Conservation (phyloP, 1,140 invertebrate genomes). For the Dendrolimus kikuchii region DNA sequence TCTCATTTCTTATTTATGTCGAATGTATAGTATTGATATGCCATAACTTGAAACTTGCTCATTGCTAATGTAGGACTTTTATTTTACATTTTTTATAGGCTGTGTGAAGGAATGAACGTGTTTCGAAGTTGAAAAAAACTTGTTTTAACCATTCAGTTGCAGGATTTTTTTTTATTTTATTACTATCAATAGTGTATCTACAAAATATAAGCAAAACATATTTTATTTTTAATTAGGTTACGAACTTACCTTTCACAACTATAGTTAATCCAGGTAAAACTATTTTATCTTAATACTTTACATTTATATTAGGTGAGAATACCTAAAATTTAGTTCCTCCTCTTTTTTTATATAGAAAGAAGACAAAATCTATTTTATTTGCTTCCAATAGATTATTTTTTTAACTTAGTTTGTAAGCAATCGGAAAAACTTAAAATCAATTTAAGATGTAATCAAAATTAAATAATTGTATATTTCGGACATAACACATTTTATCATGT, state of each 20-base stretch:
- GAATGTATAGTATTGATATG: constrained; percentile 47
- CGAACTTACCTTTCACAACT: too few relatives aligned
- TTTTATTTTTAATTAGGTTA: too few relatives aligned
- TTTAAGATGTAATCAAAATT: constrained; percentile 53
- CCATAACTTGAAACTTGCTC: constrained; percentile 52
- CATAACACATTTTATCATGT: constrained; percentile 53
- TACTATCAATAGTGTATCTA: too few relatives aligned
- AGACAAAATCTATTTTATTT: constrained; percentile 21
- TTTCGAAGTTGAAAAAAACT: neutral
- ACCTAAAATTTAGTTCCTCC: constrained; percentile 17
- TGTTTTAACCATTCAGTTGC: too few relatives aligned
- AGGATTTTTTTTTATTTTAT: too few relatives aligned
- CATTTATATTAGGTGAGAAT: constrained; percentile 1
- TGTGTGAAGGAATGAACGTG: constrained; percentile 19
- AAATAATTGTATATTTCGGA: constrained; percentile 64
- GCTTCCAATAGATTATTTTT: constrained; percentile 55
- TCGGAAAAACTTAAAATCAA: constrained; percentile 50
- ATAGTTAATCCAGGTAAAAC: too few relatives aligned
- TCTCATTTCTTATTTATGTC: constrained; percentile 62
- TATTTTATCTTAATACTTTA: too few relatives aligned
- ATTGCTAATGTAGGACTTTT: constrained; percentile 35
- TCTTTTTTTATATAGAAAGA: constrained; percentile 15
- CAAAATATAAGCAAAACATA: too few relatives aligned
- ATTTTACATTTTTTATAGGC: constrained; percentile 28
- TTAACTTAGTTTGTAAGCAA: constrained; percentile 40